Conservation (phyloP, 64 coral and sea anemone species). For the Montipora capricornis region DNA sequence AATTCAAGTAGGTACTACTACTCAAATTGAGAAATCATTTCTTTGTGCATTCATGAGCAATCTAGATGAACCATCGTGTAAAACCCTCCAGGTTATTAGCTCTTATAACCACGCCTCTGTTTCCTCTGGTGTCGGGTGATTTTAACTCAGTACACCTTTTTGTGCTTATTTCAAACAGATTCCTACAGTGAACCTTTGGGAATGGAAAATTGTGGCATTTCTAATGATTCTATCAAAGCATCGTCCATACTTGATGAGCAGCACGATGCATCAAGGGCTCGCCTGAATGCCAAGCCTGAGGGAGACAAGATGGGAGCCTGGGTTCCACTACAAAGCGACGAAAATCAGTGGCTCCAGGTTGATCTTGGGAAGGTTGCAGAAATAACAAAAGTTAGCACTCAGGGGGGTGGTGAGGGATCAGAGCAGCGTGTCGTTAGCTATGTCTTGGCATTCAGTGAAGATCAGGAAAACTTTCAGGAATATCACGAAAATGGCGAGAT, state of each 20-base stretch:
- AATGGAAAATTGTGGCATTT: conserved; percentile 33
- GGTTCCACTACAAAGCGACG: conserved; percentile 79
- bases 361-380: conserved; percentile 78
- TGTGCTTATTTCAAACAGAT: neutral
- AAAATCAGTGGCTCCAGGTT: conserved; percentile 89
- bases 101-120: too few species aligned
- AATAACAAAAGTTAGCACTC: conserved; percentile 73
- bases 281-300: conserved; percentile 69
- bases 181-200: conserved; percentile 44
- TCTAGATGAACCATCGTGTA: neutral
- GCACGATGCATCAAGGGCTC: conserved; percentile 70
- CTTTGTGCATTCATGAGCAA: too few species aligned
- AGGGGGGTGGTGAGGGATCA: conserved; percentile 75
- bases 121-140: too few species aligned
- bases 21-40: too few species aligned
- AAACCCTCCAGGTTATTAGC: too few species aligned
- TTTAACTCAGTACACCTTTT: neutral
- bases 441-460: conserved; percentile 67
- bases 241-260: conserved; percentile 79
- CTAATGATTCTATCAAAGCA: conserved; percentile 62
- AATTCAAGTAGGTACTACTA: too few species aligned
- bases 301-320: conserved; percentile 81
- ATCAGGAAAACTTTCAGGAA: conserved; percentile 72
- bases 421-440: conserved; percentile 74
- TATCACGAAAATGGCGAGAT: conserved; percentile 79